phyloP scores from a whole-genome alignment of 1,140 invertebrate species.

The Arion vulgaris region DNA sequence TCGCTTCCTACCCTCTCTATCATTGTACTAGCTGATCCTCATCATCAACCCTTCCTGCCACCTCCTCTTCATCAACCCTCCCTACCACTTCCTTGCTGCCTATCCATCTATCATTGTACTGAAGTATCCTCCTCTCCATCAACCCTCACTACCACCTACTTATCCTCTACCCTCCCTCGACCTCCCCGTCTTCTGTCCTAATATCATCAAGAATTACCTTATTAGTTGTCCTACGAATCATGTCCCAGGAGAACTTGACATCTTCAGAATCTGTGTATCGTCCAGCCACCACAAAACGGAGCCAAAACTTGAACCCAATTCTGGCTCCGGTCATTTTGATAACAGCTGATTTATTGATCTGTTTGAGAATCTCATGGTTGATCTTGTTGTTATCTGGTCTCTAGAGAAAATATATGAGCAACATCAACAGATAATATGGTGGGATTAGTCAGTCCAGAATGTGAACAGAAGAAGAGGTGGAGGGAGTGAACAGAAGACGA shows the following conservation, averaged over 20 bases:
- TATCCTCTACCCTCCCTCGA: too few species aligned
- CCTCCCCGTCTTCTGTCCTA: too few species aligned
- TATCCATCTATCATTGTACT: conserved; percentile 6
- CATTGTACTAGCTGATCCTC: too few species aligned
- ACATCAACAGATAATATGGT: too few species aligned
- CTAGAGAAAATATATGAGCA: not conserved
- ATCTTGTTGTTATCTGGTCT: conserved; percentile 37
- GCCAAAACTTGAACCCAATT: conserved; percentile 33
- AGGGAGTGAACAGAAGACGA: not conserved
- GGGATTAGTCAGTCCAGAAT: not conserved
- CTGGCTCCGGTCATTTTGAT: conserved; percentile 38
- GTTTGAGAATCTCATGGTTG: conserved; percentile 31
- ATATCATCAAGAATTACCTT: not conserved
- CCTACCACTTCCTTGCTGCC: too few species aligned
- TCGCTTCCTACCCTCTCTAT: too few species aligned
- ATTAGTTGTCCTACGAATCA: conserved; percentile 27
- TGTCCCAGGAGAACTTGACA: conserved; percentile 35
- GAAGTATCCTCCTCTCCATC: not conserved
- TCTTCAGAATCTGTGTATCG: conserved; percentile 34
- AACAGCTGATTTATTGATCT: conserved; percentile 31
- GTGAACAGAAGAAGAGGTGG: not conserved
- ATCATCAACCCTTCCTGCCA: too few species aligned
- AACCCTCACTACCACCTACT: too few species aligned
- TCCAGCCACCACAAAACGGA: conserved; percentile 26
- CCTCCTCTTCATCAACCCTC: too few species aligned